A percentile compares a stretch with the other conserved stretches of the same genome.
These are phyloP conservation scores for Miltochrista miniata DNA, from an alignment of 2,888 invertebrate genomes.

Conservation along the genomic window DNA sequence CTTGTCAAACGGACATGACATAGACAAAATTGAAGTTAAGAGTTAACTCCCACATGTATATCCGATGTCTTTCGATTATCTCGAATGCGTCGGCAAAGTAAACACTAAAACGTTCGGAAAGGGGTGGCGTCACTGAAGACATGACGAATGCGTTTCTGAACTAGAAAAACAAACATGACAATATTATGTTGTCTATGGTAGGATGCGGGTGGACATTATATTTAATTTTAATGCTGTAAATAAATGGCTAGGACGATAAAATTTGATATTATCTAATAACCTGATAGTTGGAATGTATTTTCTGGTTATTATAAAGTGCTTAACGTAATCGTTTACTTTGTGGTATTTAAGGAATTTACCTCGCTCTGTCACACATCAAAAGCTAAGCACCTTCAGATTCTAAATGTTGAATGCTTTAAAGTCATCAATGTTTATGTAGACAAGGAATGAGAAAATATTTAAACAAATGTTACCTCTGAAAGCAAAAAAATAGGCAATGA, in stretches of 20 bases:
- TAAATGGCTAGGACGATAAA: slow-evolving; percentile 31
- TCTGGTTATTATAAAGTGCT: no score
- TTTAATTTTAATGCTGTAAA: slow-evolving; percentile 55
- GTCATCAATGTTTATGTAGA: no score
- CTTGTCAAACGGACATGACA: slow-evolving; percentile 17
- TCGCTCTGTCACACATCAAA: no score
- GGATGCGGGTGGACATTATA: slow-evolving; percentile 55
- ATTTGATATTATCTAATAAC: not conserved
- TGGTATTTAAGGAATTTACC: no score
- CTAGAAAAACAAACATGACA: slow-evolving; percentile 67
- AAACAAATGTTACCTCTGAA: no score
- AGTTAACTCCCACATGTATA: slow-evolving; percentile 26
- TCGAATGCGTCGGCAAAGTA: slow-evolving; percentile 15
- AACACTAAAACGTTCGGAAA: slow-evolving; percentile 17
- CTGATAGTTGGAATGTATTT: no score
- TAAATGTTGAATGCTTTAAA: no score
- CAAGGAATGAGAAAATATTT: no score
- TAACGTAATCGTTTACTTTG: no score
- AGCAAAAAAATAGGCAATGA: no score
- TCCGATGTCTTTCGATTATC: slow-evolving; percentile 36
- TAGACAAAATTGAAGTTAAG: slow-evolving; percentile 19
- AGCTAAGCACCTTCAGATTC: no score
- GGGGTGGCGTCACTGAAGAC: slow-evolving; percentile 32
- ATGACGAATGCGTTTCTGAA: slow-evolving; percentile 62
- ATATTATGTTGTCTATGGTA: slow-evolving; percentile 44